Evolutionary conservation across 2,797 vertebrate genomes (phyloP).

Genomic region (Falco naumanni): DNA sequence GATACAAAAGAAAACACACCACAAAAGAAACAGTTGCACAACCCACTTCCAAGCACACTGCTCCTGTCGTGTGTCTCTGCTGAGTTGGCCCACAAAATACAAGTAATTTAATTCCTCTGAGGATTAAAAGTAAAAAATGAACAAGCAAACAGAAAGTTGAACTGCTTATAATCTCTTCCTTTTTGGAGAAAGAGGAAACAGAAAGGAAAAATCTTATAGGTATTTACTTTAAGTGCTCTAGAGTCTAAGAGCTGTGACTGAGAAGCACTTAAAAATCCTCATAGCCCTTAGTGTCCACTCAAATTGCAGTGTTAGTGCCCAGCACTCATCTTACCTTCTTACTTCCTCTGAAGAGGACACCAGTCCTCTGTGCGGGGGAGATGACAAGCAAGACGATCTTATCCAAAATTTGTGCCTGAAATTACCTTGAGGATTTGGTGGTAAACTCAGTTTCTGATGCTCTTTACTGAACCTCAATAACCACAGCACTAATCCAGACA

Average conservation of each 20-base stretch:
- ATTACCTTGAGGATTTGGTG: background rate
- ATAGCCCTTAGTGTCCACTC: background rate
- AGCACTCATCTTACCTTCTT: background rate
- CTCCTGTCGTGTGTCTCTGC: slow-evolving; percentile 7
- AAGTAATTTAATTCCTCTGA: background rate
- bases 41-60: background rate
- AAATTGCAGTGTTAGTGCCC: background rate
- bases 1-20: slow-evolving; percentile 15
- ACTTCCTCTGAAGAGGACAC: background rate
- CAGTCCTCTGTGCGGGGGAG: background rate
- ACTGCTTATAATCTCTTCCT: background rate
- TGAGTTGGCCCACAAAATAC: background rate
- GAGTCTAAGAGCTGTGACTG: background rate
- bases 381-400: background rate
- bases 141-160: background rate
- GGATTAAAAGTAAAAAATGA: background rate
- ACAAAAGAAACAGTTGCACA: slow-evolving; percentile 41
- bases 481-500: background rate
- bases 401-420: background rate
- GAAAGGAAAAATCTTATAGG: background rate
- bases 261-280: background rate
- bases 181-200: background rate
- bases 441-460: background rate
- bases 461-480: background rate
- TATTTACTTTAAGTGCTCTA: background rate